phyloP scores from a whole-genome alignment of 30 jellyfish, hydroid and myxozoan species.

The Phacellophora camtschatica region DNA sequence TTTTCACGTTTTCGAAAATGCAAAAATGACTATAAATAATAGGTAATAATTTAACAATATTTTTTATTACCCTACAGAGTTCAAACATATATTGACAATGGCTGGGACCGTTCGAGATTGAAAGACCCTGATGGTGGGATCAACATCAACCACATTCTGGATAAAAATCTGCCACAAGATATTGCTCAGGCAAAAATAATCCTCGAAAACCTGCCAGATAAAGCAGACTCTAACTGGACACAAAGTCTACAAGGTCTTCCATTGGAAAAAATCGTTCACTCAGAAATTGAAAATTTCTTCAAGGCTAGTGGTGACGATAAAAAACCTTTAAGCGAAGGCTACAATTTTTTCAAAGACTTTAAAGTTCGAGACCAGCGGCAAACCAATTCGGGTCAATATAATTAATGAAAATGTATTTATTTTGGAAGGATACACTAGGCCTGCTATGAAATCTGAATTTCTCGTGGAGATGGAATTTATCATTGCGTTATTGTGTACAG shows the following conservation, averaged over 20 bases:
- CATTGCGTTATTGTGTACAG: neutral
- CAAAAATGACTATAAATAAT: too few relatives aligned
- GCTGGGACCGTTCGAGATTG: neutral
- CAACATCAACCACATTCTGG: neutral
- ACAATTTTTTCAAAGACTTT: neutral
- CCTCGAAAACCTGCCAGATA: neutral
- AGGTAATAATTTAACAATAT: too few relatives aligned
- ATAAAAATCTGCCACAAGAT: neutral
- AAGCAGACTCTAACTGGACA: neutral
- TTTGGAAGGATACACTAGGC: conserved; percentile 22
- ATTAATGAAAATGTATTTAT: neutral
- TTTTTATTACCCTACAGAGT: neutral
- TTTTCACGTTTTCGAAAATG: too few relatives aligned
- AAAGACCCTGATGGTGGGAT: conserved; percentile 8
- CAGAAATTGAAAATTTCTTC: neutral
- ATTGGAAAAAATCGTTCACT: neutral
- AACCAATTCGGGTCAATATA: neutral
- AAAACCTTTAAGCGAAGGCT: neutral
- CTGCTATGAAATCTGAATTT: conserved; percentile 4
- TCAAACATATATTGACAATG: neutral
- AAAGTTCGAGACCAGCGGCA: conserved; percentile 25
- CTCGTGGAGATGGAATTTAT: conserved; percentile 15
- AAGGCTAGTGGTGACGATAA: neutral
- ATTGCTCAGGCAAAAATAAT: neutral
- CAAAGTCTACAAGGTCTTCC: neutral